Percentiles rank a stretch among this genome's conserved stretches.
These are phyloP conservation scores for Chrysomela aeneicollis DNA, from an alignment of 2,888 invertebrate genomes.

Conservation along the genomic window DNA sequence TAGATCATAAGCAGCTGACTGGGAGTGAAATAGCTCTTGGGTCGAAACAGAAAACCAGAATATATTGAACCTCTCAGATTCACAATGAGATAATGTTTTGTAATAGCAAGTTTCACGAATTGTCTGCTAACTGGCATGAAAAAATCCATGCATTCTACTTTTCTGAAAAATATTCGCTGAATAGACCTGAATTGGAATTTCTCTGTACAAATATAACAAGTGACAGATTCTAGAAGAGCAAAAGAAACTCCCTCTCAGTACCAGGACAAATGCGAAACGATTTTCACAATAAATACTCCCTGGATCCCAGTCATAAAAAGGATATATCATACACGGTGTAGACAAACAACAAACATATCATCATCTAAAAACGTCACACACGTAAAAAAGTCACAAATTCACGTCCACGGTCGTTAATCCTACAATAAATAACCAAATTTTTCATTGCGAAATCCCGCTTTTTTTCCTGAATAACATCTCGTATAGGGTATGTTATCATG, in stretches of 20 bases:
- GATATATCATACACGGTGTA: not conserved
- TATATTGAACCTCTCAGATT: too few relatives aligned
- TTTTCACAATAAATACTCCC: not conserved
- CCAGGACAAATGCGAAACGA: not conserved
- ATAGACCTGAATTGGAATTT: not conserved
- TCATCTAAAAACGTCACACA: not conserved
- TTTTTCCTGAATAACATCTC: not conserved
- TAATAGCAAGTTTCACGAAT: too few relatives aligned
- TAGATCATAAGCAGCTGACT: too few relatives aligned
- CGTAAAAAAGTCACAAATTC: constrained; percentile 5
- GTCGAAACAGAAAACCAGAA: too few relatives aligned
- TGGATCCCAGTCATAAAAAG: not conserved
- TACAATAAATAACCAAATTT: constrained; percentile 11
- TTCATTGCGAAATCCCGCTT: not conserved
- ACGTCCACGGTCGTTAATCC: constrained; percentile 11
- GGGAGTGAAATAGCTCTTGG: too few relatives aligned
- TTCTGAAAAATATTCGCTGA: not conserved
- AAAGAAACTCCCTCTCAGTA: not conserved
- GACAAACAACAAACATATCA: constrained; percentile 9
- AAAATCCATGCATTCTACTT: too few relatives aligned
- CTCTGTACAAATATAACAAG: not conserved
- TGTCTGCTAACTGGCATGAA: too few relatives aligned
- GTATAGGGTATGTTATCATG: not conserved
- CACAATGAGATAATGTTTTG: too few relatives aligned
- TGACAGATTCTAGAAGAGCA: not conserved